Base-by-base conservation (phyloP, 53 echinoderm and acorn worm genomes). In the Arbacia lixula region DNA sequence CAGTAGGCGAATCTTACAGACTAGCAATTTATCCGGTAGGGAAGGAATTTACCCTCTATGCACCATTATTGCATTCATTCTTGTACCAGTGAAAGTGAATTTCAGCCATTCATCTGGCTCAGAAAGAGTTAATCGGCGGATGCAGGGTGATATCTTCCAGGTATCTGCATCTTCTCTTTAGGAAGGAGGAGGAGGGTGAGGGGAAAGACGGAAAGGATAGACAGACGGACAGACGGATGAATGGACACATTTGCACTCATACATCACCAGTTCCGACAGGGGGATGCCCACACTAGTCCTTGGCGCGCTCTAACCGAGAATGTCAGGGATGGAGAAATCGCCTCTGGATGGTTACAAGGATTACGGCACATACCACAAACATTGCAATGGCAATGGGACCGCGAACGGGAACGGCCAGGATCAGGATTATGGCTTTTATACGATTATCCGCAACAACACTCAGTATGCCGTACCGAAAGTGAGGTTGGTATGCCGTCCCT, bases 311-410 rank as follows among this genome's bases (percentile, higher is more conserved):
- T 22, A 42, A 12, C 28, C 27, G 14, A 60, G 32, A 28, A 77
- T 77, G 78, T 55, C 78, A 58, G 34, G 39, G 30, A 49, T 35
- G 12, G 78, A 58, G 60, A 37, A 77, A 77, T 22, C 34, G 26
- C 60, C 60, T 12, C 28, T 77, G 78, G 78, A 77, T 36, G 10
- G 5, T 77, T 77, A 77, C 19, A 14, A 37, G 78, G 78, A 77
- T 57, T 58, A 77, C 58, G 26, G 39, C 29, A n/a, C n/a, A n/a
- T n/a, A n/a, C n/a, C n/a, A n/a, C n/a, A 43, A 42, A 36, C 42
- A 26, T 46, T 43, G 43, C 43, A 28, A 43, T 36, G 60, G 40
- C 35, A 34, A 74, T 1, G 22, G 35, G 30, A 46, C 50, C 17
- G 60, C 25, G 37, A 34, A 74, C 2, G 22, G 35, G 30, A 46